These are phyloP conservation scores for Mechanitis messenoides DNA, from an alignment of 2,888 invertebrate species.

Conservation along the genomic window DNA sequence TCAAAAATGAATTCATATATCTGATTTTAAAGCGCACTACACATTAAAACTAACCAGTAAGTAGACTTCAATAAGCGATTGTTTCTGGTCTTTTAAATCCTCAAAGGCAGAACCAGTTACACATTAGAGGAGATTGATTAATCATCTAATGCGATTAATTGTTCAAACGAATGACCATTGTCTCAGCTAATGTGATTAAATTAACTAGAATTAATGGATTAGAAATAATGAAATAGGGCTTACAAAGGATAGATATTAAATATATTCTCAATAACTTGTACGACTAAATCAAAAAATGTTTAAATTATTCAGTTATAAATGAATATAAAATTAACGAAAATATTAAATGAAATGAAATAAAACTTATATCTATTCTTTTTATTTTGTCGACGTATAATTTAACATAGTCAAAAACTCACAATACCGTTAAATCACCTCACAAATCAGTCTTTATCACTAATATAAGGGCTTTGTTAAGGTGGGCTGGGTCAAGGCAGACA, in stretches of 20 bases:
- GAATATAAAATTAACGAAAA: background rate
- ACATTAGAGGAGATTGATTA: background rate
- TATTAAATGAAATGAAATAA: background rate
- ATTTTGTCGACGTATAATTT: background rate
- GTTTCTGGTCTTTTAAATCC: background rate
- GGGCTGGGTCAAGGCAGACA: conserved; percentile 90
- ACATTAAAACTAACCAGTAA: too few species aligned
- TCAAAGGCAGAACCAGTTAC: background rate
- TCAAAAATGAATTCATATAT: too few species aligned
- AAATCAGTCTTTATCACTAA: conserved; percentile 2
- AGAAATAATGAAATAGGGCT: too few species aligned
- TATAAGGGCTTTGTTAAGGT: conserved; percentile 71
- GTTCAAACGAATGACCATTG: conserved; percentile 5
- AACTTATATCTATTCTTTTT: background rate
- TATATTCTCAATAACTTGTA: too few species aligned
- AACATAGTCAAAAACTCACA: background rate
- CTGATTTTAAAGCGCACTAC: too few species aligned
- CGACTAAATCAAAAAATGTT: too few species aligned
- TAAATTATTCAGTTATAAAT: too few species aligned
- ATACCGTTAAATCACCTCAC: background rate
- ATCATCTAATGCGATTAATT: conserved; percentile 1
- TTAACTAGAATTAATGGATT: conserved; percentile 2
- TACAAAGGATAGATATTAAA: too few species aligned
- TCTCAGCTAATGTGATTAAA: background rate
- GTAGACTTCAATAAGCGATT: background rate